phyloP scores from a whole-genome alignment of 2,888 invertebrate genomes.

The Stenoptilia bipunctidactyla region DNA sequence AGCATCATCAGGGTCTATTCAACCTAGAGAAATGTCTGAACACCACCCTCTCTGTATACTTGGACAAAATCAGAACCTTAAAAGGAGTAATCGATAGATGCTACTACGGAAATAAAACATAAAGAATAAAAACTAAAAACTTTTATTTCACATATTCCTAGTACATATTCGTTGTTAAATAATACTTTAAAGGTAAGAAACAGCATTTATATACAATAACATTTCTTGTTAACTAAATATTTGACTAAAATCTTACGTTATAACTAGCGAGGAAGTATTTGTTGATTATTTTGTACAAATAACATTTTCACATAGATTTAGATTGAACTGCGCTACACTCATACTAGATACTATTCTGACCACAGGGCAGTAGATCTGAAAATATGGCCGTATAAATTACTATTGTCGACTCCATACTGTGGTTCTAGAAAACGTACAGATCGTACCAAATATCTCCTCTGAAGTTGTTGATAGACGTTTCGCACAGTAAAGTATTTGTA shows the following conservation, averaged over 20 bases:
- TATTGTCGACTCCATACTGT: no score
- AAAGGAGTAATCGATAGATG: constrained; percentile 30
- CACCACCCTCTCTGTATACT: constrained; percentile 22
- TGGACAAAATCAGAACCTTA: constrained; percentile 23
- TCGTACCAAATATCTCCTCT: no score
- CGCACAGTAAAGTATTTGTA: no score
- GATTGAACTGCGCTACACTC: no score
- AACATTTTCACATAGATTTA: constrained; percentile 19
- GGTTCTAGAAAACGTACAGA: no score
- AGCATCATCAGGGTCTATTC: constrained; percentile 18
- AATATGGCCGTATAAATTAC: no score
- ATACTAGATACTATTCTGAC: no score
- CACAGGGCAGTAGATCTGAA: no score
- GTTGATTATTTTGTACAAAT: constrained; percentile 27
- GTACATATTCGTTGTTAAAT: constrained; percentile 29
- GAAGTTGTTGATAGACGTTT: no score
- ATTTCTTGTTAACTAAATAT: no score
- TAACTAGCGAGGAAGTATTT: constrained; percentile 3
- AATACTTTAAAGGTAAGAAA: constrained; percentile 34
- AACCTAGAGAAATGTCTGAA: constrained; percentile 31
- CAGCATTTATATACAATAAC: constrained; percentile 5
- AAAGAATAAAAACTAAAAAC: constrained; percentile 1
- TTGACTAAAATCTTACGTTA: no score
- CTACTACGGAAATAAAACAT: constrained; percentile 18
- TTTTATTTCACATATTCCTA: constrained; percentile 23